Percentiles rank a stretch among this genome's conserved stretches.
Evolutionary conservation across 2,797 vertebrate genomes (phyloP).

Genomic region (Selene dorsalis): DNA sequence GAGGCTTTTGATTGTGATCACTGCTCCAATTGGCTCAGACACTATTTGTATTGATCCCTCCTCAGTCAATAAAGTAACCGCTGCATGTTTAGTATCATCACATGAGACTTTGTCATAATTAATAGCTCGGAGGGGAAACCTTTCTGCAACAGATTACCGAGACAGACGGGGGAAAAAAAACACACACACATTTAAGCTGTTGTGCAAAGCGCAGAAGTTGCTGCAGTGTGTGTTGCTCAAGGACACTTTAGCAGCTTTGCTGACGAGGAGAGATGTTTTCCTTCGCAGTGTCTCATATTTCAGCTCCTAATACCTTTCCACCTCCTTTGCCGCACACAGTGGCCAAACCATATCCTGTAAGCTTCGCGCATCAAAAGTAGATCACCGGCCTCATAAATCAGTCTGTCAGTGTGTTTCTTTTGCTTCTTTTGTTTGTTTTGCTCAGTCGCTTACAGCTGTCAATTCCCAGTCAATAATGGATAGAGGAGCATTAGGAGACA

Average conservation of each 20-base stretch:
- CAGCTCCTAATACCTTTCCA: slow-evolving; percentile 11
- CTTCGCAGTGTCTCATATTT: slow-evolving; percentile 20
- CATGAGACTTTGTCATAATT: slow-evolving; percentile 25
- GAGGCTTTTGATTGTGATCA: slow-evolving; percentile 47
- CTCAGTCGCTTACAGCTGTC: slow-evolving; percentile 39
- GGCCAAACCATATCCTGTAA: slow-evolving; percentile 7
- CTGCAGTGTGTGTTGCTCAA: slow-evolving; percentile 23
- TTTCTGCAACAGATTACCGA: not conserved
- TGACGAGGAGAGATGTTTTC: slow-evolving; percentile 24
- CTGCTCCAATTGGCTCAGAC: slow-evolving; percentile 17
- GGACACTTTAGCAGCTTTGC: slow-evolving; percentile 15
- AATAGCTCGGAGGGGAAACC: slow-evolving; percentile 28
- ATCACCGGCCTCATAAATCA: slow-evolving; percentile 51
- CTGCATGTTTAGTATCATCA: slow-evolving; percentile 37
- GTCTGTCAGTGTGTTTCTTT: slow-evolving; percentile 31
- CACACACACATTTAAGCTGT: not conserved
- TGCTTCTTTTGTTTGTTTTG: slow-evolving; percentile 36
- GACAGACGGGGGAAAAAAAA: not conserved
- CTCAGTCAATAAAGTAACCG: slow-evolving; percentile 27
- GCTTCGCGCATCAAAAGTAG: slow-evolving; percentile 50
- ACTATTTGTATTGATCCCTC: slow-evolving; percentile 45
- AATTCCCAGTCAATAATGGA: slow-evolving; percentile 30
- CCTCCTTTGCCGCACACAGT: not conserved
- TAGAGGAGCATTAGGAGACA: not conserved
- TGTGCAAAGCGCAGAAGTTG: slow-evolving; percentile 5